These are phyloP conservation scores for Drosophila lacertosa DNA, from an alignment of 1,140 invertebrate genomes.

Conservation along the genomic window DNA sequence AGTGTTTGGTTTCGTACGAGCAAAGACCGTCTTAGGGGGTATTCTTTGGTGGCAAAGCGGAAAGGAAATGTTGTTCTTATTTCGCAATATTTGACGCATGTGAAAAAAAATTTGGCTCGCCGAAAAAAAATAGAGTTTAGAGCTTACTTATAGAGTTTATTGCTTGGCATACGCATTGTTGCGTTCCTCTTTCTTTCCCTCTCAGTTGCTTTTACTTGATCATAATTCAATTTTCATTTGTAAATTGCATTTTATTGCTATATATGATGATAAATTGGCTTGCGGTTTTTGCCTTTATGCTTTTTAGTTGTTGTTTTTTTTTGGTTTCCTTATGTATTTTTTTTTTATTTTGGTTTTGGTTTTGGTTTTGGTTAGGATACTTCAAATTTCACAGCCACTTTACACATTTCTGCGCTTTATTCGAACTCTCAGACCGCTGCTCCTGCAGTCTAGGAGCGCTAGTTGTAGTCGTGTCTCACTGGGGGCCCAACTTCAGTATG, in stretches of 20 bases:
- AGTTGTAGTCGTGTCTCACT: conserved; percentile 21
- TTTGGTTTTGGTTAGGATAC: conserved; percentile 67
- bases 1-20: conserved; percentile 73
- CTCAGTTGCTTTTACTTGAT: conserved; percentile 45
- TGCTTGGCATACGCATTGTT: conserved; percentile 46
- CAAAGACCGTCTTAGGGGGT: conserved; percentile 72
- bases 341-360: conserved; percentile 27
- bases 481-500: conserved; percentile 48
- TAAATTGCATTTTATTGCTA: conserved; percentile 56
- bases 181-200: conserved; percentile 29
- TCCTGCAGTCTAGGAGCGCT: conserved; percentile 24
- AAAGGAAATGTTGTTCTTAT: conserved; percentile 79
- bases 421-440: conserved; percentile 19
- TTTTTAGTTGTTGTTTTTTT: conserved; percentile 34
- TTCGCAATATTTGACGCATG: conserved; percentile 57
- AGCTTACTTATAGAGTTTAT: conserved; percentile 58
- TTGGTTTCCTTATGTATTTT: conserved; percentile 11
- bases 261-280: conserved; percentile 49
- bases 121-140: conserved; percentile 63
- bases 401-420: conserved; percentile 73
- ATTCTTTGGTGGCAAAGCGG: conserved; percentile 71
- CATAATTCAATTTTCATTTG: conserved; percentile 39
- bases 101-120: conserved; percentile 75
- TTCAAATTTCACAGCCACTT: conserved; percentile 79
- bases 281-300: conserved; percentile 27